Percentiles rank a stretch among this genome's conserved stretches.
Evolutionary conservation across 2,888 invertebrate species (phyloP).

Genomic region (Merodon equestris): DNA sequence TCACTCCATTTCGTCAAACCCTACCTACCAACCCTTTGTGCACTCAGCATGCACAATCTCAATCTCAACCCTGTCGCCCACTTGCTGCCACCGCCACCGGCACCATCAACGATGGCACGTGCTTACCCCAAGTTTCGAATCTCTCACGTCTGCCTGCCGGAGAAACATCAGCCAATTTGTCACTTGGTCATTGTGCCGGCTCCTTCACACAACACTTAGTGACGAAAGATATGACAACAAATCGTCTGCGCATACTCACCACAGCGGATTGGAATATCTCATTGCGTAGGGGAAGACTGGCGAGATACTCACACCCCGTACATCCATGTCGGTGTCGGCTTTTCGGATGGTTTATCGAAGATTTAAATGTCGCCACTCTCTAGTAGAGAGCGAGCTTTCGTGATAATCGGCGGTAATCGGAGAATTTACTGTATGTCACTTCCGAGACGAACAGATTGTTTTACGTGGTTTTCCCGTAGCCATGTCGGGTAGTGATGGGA

Average conservation of each 20-base stretch:
- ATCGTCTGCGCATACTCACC: slow-evolving; percentile 40
- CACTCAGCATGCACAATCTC: slow-evolving; percentile 27
- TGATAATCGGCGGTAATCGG: slow-evolving; percentile 6
- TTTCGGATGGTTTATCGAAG: slow-evolving; percentile 25
- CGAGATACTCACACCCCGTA: no score
- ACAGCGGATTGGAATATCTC: slow-evolving; percentile 3
- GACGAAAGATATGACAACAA: slow-evolving; percentile 32
- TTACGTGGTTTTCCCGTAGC: no score
- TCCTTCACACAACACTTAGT: slow-evolving; percentile 13
- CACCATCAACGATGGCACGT: slow-evolving; percentile 6
- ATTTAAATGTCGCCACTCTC: slow-evolving; percentile 11
- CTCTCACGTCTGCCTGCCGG: slow-evolving; percentile 21
- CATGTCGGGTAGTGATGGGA: background rate
- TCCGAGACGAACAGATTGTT: no score
- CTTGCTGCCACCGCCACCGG: slow-evolving; percentile 9
- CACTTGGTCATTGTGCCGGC: slow-evolving; percentile 46
- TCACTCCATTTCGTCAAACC: slow-evolving; percentile 17
- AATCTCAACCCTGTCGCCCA: background rate
- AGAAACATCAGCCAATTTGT: slow-evolving; percentile 32
- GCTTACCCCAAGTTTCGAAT: slow-evolving; percentile 2
- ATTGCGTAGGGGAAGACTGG: slow-evolving; percentile 15
- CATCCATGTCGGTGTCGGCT: slow-evolving; percentile 4
- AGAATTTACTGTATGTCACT: no score
- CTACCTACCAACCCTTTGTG: slow-evolving; percentile 17
- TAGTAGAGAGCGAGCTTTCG: slow-evolving; percentile 56